Evolutionary conservation across 2,113 vertebrate species (phyloP).

Genomic region (zebrafish (Danio rerio)): DNA sequence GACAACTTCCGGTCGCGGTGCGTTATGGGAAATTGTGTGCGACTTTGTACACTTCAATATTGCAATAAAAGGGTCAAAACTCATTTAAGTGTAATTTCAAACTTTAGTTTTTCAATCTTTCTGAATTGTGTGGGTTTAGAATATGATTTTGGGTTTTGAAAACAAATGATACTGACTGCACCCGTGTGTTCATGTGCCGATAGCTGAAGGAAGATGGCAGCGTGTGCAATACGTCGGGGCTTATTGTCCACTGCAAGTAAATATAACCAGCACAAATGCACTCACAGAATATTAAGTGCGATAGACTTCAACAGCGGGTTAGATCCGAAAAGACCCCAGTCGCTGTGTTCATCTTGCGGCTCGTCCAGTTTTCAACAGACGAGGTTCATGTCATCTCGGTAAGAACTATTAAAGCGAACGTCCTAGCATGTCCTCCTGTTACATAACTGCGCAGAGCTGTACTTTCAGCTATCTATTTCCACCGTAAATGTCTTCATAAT

Average conservation of each 20-base stretch:
- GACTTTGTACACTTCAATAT: background rate
- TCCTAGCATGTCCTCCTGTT: constrained; percentile 17
- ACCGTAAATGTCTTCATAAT: background rate
- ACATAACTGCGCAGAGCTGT: constrained; percentile 21
- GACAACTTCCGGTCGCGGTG: constrained; percentile 11
- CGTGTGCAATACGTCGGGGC: constrained; percentile 71
- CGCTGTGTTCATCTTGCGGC: constrained; percentile 67
- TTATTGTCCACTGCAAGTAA: constrained; percentile 71
- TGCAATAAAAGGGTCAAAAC: background rate
- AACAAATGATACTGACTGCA: background rate
- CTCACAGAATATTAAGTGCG: constrained; percentile 65
- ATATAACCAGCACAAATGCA: constrained; percentile 70
- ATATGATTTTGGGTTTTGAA: background rate
- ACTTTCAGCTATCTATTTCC: background rate
- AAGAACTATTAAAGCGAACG: constrained; percentile 58
- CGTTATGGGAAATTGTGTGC: constrained; percentile 23
- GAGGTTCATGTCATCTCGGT: constrained; percentile 80
- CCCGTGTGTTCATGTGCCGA: constrained; percentile 23
- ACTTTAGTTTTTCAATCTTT: background rate
- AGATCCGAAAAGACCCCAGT: constrained; percentile 59
- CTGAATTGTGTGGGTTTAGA: background rate
- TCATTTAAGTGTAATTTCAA: background rate
- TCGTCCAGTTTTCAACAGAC: constrained; percentile 63
- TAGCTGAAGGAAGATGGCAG: constrained; percentile 72
- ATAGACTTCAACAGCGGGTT: constrained; percentile 60